Evolutionary conservation across 1,140 invertebrate species (phyloP).

Genomic region (Tigriopus japonicus): DNA sequence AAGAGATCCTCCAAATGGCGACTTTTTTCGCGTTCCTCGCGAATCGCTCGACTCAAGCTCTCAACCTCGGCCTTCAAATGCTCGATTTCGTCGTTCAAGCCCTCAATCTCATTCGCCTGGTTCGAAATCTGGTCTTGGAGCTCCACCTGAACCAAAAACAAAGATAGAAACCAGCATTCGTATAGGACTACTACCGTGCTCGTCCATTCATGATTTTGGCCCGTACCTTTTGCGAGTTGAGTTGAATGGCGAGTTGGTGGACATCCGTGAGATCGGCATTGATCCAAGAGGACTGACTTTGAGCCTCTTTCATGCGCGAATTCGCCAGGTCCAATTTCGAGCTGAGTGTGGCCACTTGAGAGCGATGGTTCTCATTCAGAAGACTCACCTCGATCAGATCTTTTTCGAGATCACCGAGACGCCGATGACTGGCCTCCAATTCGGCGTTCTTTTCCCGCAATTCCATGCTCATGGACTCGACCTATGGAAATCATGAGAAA

Average conservation of each 20-base stretch:
- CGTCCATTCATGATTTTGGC: too few relatives aligned
- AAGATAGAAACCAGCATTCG: too few relatives aligned
- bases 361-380: constrained; percentile 4
- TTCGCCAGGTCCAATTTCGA: neutral
- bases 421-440: neutral
- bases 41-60: neutral
- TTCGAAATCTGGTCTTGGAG: neutral
- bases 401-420: neutral
- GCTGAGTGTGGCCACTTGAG: neutral
- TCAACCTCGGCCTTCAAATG: neutral
- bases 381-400: constrained; percentile 5
- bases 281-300: neutral
- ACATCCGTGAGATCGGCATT: neutral
- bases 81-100: neutral
- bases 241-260: neutral
- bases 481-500: neutral
- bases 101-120: constrained; percentile 1
- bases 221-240: constrained; percentile 5
- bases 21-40: too few relatives aligned
- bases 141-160: neutral
- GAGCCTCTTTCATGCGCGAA: neutral
- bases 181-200: too few relatives aligned
- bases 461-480: neutral
- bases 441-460: neutral
- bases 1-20: too few relatives aligned